Percentiles rank a stretch among this genome's conserved stretches.
Evolutionary conservation across 2,888 invertebrate genomes (phyloP).

Genomic region (Flabesymbios commensalis): DNA sequence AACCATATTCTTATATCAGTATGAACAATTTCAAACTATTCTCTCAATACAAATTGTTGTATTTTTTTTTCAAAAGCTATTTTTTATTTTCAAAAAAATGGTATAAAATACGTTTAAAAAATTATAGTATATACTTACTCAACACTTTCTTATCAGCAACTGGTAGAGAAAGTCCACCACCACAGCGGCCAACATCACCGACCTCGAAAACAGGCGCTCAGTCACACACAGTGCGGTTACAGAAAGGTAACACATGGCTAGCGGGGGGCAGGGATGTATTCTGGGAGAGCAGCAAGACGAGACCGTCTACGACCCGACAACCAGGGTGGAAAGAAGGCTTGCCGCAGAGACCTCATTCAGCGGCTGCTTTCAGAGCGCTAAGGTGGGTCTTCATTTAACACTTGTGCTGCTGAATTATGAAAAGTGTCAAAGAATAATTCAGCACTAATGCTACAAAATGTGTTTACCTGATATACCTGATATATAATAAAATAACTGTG

Average conservation of each 20-base stretch:
- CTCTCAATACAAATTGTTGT: no score
- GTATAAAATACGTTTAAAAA: no score
- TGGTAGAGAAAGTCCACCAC: conserved; percentile 1
- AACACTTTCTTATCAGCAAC: no score
- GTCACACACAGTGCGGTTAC: not conserved
- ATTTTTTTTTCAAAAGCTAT: no score
- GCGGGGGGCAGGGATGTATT: conserved; percentile 53
- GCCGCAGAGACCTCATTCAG: conserved; percentile 42
- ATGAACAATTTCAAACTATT: no score
- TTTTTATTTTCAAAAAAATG: no score
- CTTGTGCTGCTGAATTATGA: not conserved
- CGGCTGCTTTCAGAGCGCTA: conserved; percentile 29
- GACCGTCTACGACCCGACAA: conserved; percentile 49
- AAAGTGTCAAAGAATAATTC: no score
- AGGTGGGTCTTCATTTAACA: not conserved
- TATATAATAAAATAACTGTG: no score
- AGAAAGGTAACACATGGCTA: conserved; percentile 39
- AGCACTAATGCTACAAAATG: no score
- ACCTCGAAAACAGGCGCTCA: not conserved
- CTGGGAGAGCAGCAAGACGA: conserved; percentile 43
- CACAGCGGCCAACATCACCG: conserved; percentile 1
- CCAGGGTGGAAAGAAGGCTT: conserved; percentile 58
- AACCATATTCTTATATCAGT: no score
- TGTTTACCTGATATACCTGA: no score
- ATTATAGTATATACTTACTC: no score